A percentile compares a stretch with the other conserved stretches of the same genome.
Evolutionary conservation across 2,113 vertebrate species (phyloP).

Genomic region (Stictonetta naevosa): DNA sequence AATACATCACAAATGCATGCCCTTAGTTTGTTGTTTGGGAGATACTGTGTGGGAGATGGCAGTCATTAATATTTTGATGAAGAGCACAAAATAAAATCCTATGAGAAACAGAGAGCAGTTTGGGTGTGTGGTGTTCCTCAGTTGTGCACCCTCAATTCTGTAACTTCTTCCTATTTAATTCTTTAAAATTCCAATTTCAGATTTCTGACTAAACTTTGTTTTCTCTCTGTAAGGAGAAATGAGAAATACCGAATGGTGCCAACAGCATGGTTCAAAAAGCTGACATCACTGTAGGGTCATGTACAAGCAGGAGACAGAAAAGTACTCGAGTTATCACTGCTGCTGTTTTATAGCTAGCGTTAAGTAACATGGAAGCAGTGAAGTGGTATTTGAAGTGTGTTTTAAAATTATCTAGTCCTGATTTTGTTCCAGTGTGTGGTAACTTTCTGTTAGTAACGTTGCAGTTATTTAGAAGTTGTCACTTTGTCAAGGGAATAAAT

Average conservation of each 20-base stretch:
- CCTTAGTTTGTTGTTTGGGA: background rate
- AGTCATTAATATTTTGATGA: background rate
- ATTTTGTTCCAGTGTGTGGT: background rate
- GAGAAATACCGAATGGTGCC: background rate
- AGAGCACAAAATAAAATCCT: background rate
- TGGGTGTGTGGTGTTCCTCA: background rate
- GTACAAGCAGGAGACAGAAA: background rate
- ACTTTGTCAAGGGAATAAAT: background rate
- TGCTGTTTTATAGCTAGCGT: background rate
- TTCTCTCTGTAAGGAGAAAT: background rate
- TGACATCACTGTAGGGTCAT: rapidly evolving
- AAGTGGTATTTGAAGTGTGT: background rate
- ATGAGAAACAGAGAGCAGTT: background rate
- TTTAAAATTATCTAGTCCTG: background rate
- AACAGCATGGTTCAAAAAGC: background rate
- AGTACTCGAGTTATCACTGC: background rate
- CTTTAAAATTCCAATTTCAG: background rate
- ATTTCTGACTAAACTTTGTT: background rate
- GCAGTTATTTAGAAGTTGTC: background rate
- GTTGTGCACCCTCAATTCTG: background rate
- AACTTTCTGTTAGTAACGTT: background rate
- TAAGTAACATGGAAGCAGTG: background rate
- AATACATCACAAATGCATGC: rapidly evolving
- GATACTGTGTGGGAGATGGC: background rate
- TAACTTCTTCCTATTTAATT: background rate